Evolutionary conservation across 2,113 vertebrate genomes (phyloP), one percentile per base, ranked within the genome.

Genomic region (Grammomys dolichurus): DNA sequence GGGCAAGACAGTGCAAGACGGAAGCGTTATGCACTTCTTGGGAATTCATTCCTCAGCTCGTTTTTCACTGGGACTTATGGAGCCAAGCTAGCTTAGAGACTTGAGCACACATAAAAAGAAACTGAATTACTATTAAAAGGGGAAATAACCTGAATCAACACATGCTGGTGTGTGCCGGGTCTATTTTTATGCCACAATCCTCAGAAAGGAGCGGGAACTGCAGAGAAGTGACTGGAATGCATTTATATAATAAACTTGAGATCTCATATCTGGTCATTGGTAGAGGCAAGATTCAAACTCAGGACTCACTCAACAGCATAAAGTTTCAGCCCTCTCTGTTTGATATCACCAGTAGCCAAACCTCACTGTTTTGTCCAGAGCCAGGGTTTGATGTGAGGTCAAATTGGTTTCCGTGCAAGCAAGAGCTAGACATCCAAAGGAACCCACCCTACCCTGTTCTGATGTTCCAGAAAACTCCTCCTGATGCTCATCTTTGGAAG

Each of bases 201-300:
- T 86, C 40, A 31, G 22, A 13, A 56, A 2, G 0, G 43, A 54
- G 58, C 0, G 7, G 12, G 4, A 20, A 43, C 86, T 46, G 78
- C 67, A 58, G 40, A 85, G 80, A 75, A 92, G 48, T 65, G 73
- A 87, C 56, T 40, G 70, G 65, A 87, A 78, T 17, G 19, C 26
- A 73, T 40, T 67, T 48, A 89, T 36, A 54, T 51, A 63, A 63
- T 7, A 40, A 65, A 3, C 7, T n/a, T 86, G 48, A 54, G 3
- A 7, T n/a, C 43, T 75, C 54, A 24, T 0, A 84, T 65, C n/a
- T 60, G 87, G 26, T 36, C 22, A 51, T 17, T 10, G 11, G 11
- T n/a, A 75, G 72, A 95, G 56, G 33, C 12, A 54, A 72, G 54
- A 93, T 86, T 90, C 82, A 89, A 96, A 96, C 60, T n/a, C 81